These are phyloP conservation scores for Anoplophora glabripennis DNA, from an alignment of 1,140 invertebrate species.

Conservation along the genomic window DNA sequence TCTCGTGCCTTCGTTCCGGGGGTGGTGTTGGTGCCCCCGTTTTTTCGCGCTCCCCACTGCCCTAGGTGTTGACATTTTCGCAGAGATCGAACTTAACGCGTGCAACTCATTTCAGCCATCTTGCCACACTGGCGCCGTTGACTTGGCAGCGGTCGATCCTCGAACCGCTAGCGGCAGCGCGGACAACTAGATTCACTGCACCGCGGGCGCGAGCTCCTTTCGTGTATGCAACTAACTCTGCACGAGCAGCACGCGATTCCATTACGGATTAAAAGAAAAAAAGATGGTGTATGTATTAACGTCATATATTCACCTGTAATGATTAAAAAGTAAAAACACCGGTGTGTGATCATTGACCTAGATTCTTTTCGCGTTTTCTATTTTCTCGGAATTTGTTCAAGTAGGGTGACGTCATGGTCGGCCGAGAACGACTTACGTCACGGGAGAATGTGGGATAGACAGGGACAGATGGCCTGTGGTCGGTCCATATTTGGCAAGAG, in stretches of 20 bases:
- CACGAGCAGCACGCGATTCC: neutral
- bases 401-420: neutral
- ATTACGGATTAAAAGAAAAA: too few species aligned
- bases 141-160: slow-evolving; percentile 10
- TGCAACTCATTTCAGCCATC: slow-evolving; percentile 50
- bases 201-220: neutral
- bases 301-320: too few species aligned
- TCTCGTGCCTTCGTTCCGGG: slow-evolving; percentile 54
- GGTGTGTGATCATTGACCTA: too few species aligned
- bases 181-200: neutral
- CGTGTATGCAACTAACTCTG: slow-evolving; percentile 9
- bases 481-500: slow-evolving; percentile 34
- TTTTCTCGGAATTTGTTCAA: neutral
- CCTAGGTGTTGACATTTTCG: slow-evolving; percentile 53
- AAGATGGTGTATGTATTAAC: too few species aligned
- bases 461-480: slow-evolving; percentile 5
- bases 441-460: slow-evolving; percentile 7
- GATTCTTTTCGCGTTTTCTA: too few species aligned
- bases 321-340: too few species aligned
- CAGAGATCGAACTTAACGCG: slow-evolving; percentile 47
- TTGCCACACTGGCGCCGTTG: slow-evolving; percentile 43
- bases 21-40: slow-evolving; percentile 78
- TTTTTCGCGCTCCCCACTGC: slow-evolving; percentile 59
- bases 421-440: slow-evolving; percentile 18
- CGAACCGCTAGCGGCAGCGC: slow-evolving; percentile 18